Conservation (phyloP, 2,888 invertebrate species). For the Phragmatobia fuliginosa region DNA sequence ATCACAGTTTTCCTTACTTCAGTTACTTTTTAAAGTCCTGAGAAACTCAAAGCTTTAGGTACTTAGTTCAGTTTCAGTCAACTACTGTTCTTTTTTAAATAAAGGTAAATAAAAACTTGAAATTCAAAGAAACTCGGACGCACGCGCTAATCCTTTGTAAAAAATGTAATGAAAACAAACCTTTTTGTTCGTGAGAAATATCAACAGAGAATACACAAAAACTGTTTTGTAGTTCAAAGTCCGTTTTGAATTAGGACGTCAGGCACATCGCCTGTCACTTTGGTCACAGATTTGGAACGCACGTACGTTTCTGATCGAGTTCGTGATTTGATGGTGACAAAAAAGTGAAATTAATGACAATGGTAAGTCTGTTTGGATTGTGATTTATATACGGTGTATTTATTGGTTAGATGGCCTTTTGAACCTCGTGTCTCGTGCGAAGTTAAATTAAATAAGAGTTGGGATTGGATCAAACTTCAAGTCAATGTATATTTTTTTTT, state of each 20-base stretch:
- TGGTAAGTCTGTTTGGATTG: constrained; percentile 59
- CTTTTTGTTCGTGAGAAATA: constrained; percentile 62
- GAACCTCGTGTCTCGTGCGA: constrained; percentile 26
- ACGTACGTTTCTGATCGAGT: constrained; percentile 69
- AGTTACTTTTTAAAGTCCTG: neutral
- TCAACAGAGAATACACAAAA: constrained; percentile 62
- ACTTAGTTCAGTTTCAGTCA: neutral
- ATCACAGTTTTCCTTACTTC: neutral
- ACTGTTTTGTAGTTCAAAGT: constrained; percentile 55
- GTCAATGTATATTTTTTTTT: neutral
- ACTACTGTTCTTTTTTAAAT: constrained; percentile 3
- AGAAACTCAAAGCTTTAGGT: neutral
- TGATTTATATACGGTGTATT: constrained; percentile 36
- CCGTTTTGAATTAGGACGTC: constrained; percentile 66
- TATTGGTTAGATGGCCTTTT: constrained; percentile 34
- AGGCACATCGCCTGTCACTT: constrained; percentile 67
- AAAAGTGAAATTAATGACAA: constrained; percentile 61
- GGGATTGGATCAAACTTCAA: too few species aligned
- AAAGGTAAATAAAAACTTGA: constrained; percentile 29
- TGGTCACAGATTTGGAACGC: constrained; percentile 65
- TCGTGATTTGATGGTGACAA: constrained; percentile 65
- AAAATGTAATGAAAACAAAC: constrained; percentile 49
- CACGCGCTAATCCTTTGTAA: constrained; percentile 56
- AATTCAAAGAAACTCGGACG: constrained; percentile 45
- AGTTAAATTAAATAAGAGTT: constrained; percentile 9